Percentiles rank a stretch among this genome's conserved stretches.
Evolutionary conservation across 2,888 invertebrate species (phyloP).

Genomic region (Nomada fabriciana): DNA sequence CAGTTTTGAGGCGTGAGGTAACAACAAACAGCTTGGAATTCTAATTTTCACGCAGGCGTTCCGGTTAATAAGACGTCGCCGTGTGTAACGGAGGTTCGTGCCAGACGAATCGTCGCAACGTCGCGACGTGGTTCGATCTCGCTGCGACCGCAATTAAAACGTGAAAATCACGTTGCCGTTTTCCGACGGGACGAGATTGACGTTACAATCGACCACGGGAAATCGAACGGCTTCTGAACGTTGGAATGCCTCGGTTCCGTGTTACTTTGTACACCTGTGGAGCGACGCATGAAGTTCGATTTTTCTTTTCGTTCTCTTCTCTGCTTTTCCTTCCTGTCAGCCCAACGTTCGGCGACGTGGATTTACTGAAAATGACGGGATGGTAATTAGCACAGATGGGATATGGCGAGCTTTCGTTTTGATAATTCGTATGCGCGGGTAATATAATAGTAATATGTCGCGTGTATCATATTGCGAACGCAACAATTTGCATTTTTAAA

Average conservation of each 20-base stretch:
- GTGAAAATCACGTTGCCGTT: constrained; percentile 35
- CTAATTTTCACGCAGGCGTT: not conserved
- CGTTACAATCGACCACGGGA: constrained; percentile 30
- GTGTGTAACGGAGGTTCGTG: not conserved
- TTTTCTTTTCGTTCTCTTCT: not conserved
- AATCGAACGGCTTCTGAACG: constrained; percentile 27
- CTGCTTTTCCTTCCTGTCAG: not conserved
- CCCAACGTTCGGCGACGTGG: constrained; percentile 1
- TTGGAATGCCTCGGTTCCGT: constrained; percentile 27
- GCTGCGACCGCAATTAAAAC: constrained; percentile 33
- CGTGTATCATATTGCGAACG: too few relatives aligned
- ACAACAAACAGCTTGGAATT: not conserved
- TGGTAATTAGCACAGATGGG: not conserved
- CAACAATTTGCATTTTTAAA: too few relatives aligned
- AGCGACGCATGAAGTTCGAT: too few relatives aligned
- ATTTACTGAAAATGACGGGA: constrained; percentile 12
- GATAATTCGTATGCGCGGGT: not conserved
- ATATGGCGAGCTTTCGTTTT: not conserved
- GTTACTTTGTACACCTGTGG: constrained; percentile 15
- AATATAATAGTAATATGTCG: too few relatives aligned
- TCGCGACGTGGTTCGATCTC: not conserved
- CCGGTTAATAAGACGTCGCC: constrained; percentile 18
- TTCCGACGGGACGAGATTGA: constrained; percentile 17
- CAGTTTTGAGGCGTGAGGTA: too few relatives aligned
- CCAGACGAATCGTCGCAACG: not conserved